These are phyloP conservation scores for Ptilodon capucinus DNA, from an alignment of 2,888 invertebrate species.

Conservation along the genomic window DNA sequence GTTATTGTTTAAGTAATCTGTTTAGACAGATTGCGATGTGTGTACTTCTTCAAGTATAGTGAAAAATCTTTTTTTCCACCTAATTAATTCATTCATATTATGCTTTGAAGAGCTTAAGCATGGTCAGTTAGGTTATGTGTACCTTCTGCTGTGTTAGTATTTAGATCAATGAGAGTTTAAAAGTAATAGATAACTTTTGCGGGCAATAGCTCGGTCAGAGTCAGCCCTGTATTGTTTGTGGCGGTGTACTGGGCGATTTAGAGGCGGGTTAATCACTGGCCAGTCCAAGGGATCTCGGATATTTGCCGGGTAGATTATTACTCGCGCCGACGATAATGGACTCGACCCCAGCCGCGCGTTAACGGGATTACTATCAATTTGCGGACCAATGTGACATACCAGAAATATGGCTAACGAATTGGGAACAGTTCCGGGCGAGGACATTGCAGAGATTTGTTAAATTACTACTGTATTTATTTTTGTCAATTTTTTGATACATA, in stretches of 20 bases:
- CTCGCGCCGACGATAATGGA: conserved; percentile 46
- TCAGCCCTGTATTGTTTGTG: conserved; percentile 27
- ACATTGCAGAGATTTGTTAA: background rate
- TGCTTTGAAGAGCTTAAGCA: no score
- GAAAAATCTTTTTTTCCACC: no score
- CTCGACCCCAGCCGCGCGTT: conserved; percentile 18
- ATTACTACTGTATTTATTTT: background rate
- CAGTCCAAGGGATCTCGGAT: conserved; percentile 49
- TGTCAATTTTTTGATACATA: no score
- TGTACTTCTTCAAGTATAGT: no score
- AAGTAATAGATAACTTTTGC: background rate
- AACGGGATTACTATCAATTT: conserved; percentile 53
- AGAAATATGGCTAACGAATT: background rate
- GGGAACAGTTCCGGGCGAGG: background rate
- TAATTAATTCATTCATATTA: no score
- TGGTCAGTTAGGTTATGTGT: no score
- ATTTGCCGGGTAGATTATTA: conserved; percentile 56
- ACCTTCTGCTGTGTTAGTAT: no score
- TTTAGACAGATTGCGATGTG: no score
- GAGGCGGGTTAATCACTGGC: conserved; percentile 55
- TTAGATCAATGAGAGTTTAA: no score
- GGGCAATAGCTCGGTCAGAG: conserved; percentile 4
- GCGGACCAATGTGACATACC: background rate
- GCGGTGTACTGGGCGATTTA: conserved; percentile 38
- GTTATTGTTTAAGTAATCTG: no score